Base-by-base conservation (phyloP, 2,113 vertebrate species). In the Bubalus kerabau region DNA sequence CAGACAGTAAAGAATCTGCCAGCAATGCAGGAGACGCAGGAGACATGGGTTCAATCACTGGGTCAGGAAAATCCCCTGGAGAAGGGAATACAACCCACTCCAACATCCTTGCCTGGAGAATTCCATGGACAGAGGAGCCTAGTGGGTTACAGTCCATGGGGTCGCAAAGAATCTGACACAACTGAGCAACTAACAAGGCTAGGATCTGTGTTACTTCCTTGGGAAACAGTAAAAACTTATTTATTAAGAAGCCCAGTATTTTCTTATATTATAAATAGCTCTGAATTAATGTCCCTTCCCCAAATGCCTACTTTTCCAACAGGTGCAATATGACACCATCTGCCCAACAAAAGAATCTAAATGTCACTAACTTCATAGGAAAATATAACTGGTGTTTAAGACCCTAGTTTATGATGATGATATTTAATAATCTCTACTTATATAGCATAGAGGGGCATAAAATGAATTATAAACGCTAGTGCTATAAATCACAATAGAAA, bases 271-370 rank as follows among this genome's bases (percentile, higher is more conserved):
- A 89, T 95, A 97, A 97, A 97, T 93, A 98, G 97, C 97, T 94
- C 87, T 95, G 92, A 97, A 97, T 96, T 95, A 97, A 97, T 88
- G 87, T 87, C 96, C 95, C 57, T 98, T 97, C 90, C 84, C 93
- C 50, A 98, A 97, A 90, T 95, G 94, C 74, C 81, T 95, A 90
- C 59, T 95, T 96, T 97, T 92, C 92, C 93, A 98, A 95, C 96
- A 98, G 95, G 97, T 98, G 97, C 80, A 93, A 83, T 96, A 95
- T 95, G 88, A 94, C 9, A 83, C 96, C 97, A 97, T 97, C 97
- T 98, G 98, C 59, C 95, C 90, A 96, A 92, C 93, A 90, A 97
- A 97, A 94, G 80, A 94, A 96, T 84, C 60, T 95, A 96, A 98
- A 98, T 97, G 97, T 94, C 97, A 98, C 89, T 60, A 97, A 97